Evolutionary conservation across 2,113 vertebrate genomes (phyloP).

Genomic region (Camarhynchus parvulus): DNA sequence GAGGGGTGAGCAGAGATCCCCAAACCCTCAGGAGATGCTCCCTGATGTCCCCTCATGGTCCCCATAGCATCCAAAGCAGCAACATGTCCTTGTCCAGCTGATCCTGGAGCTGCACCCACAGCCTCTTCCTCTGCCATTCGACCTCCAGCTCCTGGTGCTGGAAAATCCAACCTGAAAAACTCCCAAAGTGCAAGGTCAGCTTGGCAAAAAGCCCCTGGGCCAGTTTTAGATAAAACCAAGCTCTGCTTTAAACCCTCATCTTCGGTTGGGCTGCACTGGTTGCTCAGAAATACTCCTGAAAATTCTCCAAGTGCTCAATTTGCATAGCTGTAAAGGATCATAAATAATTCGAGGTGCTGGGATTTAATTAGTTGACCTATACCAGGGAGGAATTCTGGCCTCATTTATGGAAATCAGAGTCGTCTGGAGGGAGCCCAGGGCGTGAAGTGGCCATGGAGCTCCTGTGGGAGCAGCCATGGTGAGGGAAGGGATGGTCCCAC

Average conservation of each 20-base stretch:
- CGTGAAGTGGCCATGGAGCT: not conserved
- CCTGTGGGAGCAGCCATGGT: not conserved
- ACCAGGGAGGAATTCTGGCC: not conserved
- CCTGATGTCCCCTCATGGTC: rapidly evolving
- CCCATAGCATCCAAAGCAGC: not conserved
- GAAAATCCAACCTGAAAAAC: not conserved
- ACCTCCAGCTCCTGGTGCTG: not conserved
- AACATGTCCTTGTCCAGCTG: rapidly evolving
- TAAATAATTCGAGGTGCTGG: conserved; percentile 61
- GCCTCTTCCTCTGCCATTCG: not conserved
- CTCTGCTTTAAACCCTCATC: not conserved
- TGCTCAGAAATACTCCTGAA: conserved; percentile 47
- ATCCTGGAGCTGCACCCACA: too few species aligned
- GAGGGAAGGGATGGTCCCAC: not conserved
- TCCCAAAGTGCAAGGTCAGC: not conserved
- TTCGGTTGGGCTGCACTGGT: not conserved
- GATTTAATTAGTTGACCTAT: conserved; percentile 56
- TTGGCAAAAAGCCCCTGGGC: not conserved
- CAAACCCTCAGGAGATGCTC: not conserved
- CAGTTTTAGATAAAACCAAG: not conserved
- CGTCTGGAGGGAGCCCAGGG: not conserved
- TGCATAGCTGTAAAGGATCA: conserved; percentile 53
- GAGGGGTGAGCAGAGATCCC: not conserved
- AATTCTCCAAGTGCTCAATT: conserved; percentile 46
- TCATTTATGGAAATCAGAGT: conserved; percentile 10